Evolutionary conservation across 2,113 vertebrate genomes (phyloP), one percentile per base, ranked within the genome.

Genomic region (Columba janthina): DNA sequence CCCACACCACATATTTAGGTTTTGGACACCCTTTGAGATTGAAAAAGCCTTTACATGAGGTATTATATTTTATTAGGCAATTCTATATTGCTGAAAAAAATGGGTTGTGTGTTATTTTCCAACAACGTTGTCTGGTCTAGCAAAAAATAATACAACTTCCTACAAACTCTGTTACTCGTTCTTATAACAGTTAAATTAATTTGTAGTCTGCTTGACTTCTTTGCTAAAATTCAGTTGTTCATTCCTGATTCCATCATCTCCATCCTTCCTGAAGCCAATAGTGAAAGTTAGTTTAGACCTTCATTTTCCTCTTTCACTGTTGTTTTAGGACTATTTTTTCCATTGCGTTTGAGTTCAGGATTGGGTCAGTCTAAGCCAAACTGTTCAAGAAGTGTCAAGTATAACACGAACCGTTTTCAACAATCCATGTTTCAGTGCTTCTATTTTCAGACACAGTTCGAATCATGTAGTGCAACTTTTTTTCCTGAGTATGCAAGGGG

Each of bases 181-280:
- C 83, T 84, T 50, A 9, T 66, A 86, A 44, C 29, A 31, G 40
- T 40, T 44, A 38, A 85, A 73, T 36, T 72, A 44, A 61, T 83
- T 24, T 70, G n/a, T 50, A 54, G 76, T 90, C 86, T 95, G 60
- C 31, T 77, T 50, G 25, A 36, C 60, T 96, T 88, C 58, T 48
- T 73, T 84, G 44, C 67, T 94, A 92, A 90, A 94, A 90, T 46
- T 72, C 65, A 92, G 72, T 53, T 75, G 58, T 32, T 90, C 79
- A 50, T 58, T 31, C 36, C 67, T 38, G 54, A 70, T 8, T 84
- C 56, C 25, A 9, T 77, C 89, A 92, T 7, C 7, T 73, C 24
- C 76, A 84, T 86, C 67, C 87, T 94, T 92, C 80, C 75, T 92
- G 80, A 56, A 53, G 25, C 12, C 15, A 71, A 14, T 0, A 90